Evolutionary conservation across 2,888 invertebrate species (phyloP), one percentile per base, ranked within the genome.

Genomic region (Machimus rusticus): DNA sequence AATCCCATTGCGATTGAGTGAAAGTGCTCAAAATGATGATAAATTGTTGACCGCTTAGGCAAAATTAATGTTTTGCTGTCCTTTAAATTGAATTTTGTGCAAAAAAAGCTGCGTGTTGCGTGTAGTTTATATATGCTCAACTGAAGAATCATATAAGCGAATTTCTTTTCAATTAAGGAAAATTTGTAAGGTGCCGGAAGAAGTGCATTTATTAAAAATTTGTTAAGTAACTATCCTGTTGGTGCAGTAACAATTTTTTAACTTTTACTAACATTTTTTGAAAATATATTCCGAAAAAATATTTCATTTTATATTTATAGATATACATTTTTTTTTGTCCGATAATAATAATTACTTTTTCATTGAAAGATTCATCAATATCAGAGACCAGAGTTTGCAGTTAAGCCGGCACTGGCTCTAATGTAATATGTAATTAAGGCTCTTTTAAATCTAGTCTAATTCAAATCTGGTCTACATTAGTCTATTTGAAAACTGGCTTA

Each of bases 21-120:
- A 76, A 76, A 76, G 76, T 76, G 76, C 34, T 34, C 76, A 76
- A 76, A 76, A 37, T 76, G 76, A 37, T 76, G 76, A 76, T 76
- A 76, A 76, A 76, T 76, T 76, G 31, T 76, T 76, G 76, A 76
- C 19, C 76, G 76, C 76, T n/a, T 66, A 66, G 66, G 66, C 66
- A 66, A 66, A 66, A 66, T 66, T 66, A 66, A 66, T 66, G 66
- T 66, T 28, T 66, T 66, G 12, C 66, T 19, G 66, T 66, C 66
- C 66, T 76, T 46, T 76, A 34, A 37, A 34, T 76, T 76, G 8
- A 76, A 76, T 76, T 37, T 76, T 76, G 37, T 37, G 34, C 76
- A 76, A 74, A 74, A 16, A 74, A 74, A 34, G 19, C 74, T 55
- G 19, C n/a, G 19, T 55, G n/a, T 55, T 55, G 55, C 19, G 55